Percentiles rank a stretch among this genome's conserved stretches.
Evolutionary conservation across 2,888 invertebrate species (phyloP).

Genomic region (Notodonta ziczac): DNA sequence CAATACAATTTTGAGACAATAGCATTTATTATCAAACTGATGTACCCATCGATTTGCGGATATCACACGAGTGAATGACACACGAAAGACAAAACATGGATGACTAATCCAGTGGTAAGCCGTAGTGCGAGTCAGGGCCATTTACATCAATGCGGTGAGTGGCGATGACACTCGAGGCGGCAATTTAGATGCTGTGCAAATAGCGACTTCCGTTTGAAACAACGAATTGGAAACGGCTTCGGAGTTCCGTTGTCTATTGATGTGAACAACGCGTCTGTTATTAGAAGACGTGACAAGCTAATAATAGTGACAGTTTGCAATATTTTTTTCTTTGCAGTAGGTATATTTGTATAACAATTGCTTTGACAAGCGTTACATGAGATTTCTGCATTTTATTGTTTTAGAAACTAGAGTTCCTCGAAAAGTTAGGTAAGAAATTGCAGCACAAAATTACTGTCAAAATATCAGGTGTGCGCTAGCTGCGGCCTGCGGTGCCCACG

Average conservation of each 20-base stretch:
- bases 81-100: constrained; percentile 44
- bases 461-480: constrained; percentile 21
- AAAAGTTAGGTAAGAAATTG: constrained; percentile 29
- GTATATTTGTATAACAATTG: not conserved
- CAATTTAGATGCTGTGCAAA: constrained; percentile 65
- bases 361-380: not conserved
- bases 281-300: no score
- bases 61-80: constrained; percentile 37
- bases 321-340: not conserved
- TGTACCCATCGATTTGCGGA: constrained; percentile 22
- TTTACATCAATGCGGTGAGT: constrained; percentile 52
- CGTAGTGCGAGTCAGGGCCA: constrained; percentile 52
- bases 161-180: constrained; percentile 50
- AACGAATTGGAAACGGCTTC: constrained; percentile 43
- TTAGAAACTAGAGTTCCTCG: constrained; percentile 17
- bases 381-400: not conserved
- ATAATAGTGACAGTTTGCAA: not conserved
- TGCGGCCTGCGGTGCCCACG: constrained; percentile 27
- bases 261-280: constrained; percentile 9
- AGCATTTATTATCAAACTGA: constrained; percentile 14
- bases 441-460: constrained; percentile 31
- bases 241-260: constrained; percentile 26
- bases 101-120: constrained; percentile 58
- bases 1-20: constrained; percentile 3
- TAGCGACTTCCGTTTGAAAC: constrained; percentile 63